Evolutionary conservation across 2,113 vertebrate genomes (phyloP), one percentile per base, ranked within the genome.

Genomic region (Camelus bactrianus): DNA sequence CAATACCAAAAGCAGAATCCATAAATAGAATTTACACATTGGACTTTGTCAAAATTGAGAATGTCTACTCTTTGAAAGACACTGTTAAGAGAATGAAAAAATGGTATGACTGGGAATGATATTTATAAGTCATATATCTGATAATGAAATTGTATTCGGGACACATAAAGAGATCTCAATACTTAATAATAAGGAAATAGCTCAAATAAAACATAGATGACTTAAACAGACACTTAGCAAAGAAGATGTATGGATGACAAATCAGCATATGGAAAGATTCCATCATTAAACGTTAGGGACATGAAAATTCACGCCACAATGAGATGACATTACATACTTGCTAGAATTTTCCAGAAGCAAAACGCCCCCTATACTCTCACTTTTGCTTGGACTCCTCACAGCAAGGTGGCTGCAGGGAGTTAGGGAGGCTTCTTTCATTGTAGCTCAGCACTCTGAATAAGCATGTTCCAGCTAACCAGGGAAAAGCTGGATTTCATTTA

Each of bases 311-410:
- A 89, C 64, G 60, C 14, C 24, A 56, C 10, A 62, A 24, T 62
- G 56, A 88, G 20, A 52, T 72, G 38, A 4, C n/a, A 64, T 42
- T 62, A 52, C 46, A 19, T 32, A 76, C 6, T 28, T 70, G 62
- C 48, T 81, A 54, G 6, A 77, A 76, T 64, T 35, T 38, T 56
- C 6, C 26, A 58, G 60, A 77, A 72, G 30, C 13, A 77, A 42
- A 64, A 2, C 3, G n/a, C 10, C 9, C 5, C 15, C 2, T 3
- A 1, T 26, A 56, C 32, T 46, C 4, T 60, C 32, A 75, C 11
- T 38, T 15, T 70, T 52, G 11, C 26, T 30, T 83, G 30, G 32
- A 38, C 77, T 73, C 3, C 15, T 73, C 28, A 19, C 6, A 79
- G 5, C 42, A 58, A 79, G 2, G 6, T 73, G 12, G 3, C 13